These are phyloP conservation scores for Xenopus petersii DNA, from an alignment of 2,797 vertebrate species.

Conservation along the genomic window DNA sequence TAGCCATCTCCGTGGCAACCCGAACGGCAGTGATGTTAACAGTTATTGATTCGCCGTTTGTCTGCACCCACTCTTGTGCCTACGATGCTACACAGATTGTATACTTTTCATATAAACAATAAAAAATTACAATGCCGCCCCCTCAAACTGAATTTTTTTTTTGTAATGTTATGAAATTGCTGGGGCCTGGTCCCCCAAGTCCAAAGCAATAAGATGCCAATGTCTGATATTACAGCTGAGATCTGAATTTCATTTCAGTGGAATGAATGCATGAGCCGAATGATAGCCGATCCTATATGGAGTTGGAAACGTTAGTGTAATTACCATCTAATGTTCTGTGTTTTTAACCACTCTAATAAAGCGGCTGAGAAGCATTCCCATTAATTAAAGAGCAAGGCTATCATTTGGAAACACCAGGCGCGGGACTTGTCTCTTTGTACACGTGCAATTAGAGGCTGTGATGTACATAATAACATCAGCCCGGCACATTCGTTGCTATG, in stretches of 20 bases:
- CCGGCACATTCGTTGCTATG: background rate
- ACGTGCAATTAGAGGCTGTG: constrained; percentile 11
- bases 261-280: background rate
- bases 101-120: no score
- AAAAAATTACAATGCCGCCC: no score
- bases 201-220: no score
- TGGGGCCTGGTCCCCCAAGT: no score
- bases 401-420: constrained; percentile 11
- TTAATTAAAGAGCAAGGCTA: constrained; percentile 4
- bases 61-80: no score
- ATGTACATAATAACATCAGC: background rate
- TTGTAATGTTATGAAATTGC: no score
- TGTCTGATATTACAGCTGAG: no score
- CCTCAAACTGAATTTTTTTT: no score
- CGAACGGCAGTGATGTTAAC: no score
- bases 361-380: background rate
- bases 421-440: background rate
- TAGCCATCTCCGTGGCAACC: no score
- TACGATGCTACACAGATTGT: no score
- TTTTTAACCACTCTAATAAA: background rate
- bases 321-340: constrained; percentile 13
- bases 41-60: no score
- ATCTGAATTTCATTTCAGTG: background rate
- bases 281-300: background rate
- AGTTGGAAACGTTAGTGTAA: background rate